These are phyloP conservation scores for Caracal caracal DNA, from an alignment of 2,113 vertebrate genomes.

Conservation along the genomic window DNA sequence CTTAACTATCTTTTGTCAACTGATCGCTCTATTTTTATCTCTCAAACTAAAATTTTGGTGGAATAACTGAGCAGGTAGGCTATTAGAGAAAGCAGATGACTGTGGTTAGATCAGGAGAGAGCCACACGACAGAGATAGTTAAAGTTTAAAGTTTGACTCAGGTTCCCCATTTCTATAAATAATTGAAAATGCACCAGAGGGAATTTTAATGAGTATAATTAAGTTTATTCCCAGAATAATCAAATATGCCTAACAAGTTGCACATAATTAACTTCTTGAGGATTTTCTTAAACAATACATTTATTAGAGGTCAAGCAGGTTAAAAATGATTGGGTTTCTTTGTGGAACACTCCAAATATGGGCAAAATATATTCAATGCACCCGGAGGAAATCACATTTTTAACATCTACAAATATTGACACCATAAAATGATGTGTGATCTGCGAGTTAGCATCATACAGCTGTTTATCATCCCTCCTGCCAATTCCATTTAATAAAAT, in stretches of 20 bases:
- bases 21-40: background rate
- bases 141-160: background rate
- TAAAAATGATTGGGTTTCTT: slow-evolving; percentile 5
- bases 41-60: background rate
- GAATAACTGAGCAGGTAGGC: background rate
- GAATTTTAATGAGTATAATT: background rate
- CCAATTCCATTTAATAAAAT: background rate
- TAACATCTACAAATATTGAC: background rate
- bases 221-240: slow-evolving; percentile 14
- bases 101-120: background rate
- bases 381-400: background rate
- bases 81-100: background rate
- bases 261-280: background rate
- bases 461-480: background rate
- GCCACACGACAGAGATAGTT: background rate
- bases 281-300: slow-evolving; percentile 17
- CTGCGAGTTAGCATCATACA: background rate
- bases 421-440: background rate
- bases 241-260: background rate
- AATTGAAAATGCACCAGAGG: background rate
- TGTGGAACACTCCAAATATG: background rate
- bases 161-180: background rate
- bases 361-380: background rate
- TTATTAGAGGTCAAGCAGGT: background rate
- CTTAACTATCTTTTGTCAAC: background rate